These are phyloP conservation scores for Coendou prehensilis DNA, from an alignment of 2,797 vertebrate species.

Conservation along the genomic window DNA sequence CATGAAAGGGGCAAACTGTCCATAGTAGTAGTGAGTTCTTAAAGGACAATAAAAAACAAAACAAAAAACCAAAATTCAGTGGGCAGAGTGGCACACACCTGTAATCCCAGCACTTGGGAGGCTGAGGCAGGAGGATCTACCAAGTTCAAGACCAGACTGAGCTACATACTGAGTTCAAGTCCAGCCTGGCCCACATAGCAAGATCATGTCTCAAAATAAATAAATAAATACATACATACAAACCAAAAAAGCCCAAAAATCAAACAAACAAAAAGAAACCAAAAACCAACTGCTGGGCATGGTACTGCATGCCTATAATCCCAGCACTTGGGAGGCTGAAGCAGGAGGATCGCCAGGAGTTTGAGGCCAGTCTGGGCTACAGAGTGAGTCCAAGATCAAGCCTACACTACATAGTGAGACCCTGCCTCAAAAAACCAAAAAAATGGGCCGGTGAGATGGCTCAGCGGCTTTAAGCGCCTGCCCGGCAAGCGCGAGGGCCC, in stretches of 20 bases:
- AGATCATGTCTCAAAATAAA: background rate
- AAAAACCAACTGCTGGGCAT: background rate
- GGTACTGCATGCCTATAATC: background rate
- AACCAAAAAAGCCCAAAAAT: background rate
- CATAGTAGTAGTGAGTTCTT: background rate
- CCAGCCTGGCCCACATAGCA: background rate
- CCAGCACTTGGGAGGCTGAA: background rate
- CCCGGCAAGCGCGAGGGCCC: too few relatives aligned
- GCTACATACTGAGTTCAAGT: background rate
- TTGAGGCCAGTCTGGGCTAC: background rate
- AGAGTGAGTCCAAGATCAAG: background rate
- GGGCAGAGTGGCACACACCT: background rate
- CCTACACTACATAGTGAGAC: background rate
- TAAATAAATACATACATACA: background rate
- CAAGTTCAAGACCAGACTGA: background rate
- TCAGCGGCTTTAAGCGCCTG: too few relatives aligned
- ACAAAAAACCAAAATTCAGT: background rate
- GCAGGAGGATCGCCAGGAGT: background rate
- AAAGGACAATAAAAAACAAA: background rate
- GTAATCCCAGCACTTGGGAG: background rate
- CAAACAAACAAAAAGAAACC: background rate
- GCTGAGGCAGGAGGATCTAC: background rate
- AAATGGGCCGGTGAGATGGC: too few relatives aligned
- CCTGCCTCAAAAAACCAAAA: background rate
- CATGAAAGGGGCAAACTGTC: background rate